Conservation (phyloP, 2,888 invertebrate genomes). For the Hirtodrosophila confusa region DNA sequence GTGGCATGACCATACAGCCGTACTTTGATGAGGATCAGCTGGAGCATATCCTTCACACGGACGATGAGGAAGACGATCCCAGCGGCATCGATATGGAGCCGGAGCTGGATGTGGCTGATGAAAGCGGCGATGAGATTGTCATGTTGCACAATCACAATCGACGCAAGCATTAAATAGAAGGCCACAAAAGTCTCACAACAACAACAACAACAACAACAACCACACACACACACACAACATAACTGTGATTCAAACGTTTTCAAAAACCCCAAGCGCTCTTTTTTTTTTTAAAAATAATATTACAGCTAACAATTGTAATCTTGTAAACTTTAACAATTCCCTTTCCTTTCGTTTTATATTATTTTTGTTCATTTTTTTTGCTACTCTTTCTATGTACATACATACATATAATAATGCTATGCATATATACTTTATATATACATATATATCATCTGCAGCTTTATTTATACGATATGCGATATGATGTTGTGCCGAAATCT, state of each 20-base stretch:
- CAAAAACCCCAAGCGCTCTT: constrained; percentile 52
- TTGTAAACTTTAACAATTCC: not conserved
- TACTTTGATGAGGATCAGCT: constrained; percentile 90
- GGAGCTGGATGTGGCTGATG: constrained; percentile 67
- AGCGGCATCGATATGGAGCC: constrained; percentile 63
- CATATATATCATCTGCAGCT: constrained; percentile 20
- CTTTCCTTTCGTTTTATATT: too few species aligned
- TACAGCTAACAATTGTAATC: constrained; percentile 10
- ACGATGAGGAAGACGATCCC: constrained; percentile 85
- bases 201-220: constrained; percentile 28
- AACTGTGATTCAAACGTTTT: constrained; percentile 74
- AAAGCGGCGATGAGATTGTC: constrained; percentile 80
- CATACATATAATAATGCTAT: constrained; percentile 1
- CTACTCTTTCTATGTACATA: constrained; percentile 33
- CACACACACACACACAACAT: constrained; percentile 53
- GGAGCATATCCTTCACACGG: constrained; percentile 86
- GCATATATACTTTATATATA: constrained; percentile 6
- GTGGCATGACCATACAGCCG: constrained; percentile 84
- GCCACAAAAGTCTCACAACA: constrained; percentile 34
- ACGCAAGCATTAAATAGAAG: constrained; percentile 42
- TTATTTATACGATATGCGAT: constrained; percentile 11
- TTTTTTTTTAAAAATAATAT: constrained; percentile 14
- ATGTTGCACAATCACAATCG: constrained; percentile 75
- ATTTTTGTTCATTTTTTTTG: constrained; percentile 14
- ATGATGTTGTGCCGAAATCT: not conserved